phyloP scores from a whole-genome alignment of 2,113 vertebrate species.

The Lampris megalopsis region DNA sequence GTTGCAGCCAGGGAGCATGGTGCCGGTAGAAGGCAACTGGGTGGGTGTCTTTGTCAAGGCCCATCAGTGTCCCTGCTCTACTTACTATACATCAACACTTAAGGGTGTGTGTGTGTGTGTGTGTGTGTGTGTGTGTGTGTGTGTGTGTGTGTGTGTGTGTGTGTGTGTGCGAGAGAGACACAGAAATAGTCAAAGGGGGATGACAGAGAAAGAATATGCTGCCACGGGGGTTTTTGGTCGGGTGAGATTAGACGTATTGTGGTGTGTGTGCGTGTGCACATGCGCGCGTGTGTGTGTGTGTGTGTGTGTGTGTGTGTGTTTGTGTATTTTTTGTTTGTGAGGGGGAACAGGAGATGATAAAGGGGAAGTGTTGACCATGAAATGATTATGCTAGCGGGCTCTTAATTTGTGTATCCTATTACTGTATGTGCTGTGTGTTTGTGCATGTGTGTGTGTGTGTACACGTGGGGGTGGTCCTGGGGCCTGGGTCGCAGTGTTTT shows the following conservation, averaged over 20 bases:
- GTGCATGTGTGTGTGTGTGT: slow-evolving; percentile 13
- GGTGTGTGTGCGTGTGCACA: slow-evolving; percentile 14
- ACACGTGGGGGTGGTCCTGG: slow-evolving; percentile 38
- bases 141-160: slow-evolving; percentile 4
- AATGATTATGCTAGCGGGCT: slow-evolving; percentile 20
- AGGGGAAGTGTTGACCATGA: background rate
- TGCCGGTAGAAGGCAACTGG: slow-evolving; percentile 56
- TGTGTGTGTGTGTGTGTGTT: background rate
- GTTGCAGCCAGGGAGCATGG: slow-evolving; percentile 66
- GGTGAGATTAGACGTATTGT: slow-evolving; percentile 41
- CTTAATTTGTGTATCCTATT: slow-evolving; percentile 49
- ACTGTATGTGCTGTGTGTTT: slow-evolving; percentile 22
- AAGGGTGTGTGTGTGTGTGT: slow-evolving; percentile 45
- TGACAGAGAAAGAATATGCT: slow-evolving; percentile 66
- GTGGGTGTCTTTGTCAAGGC: slow-evolving; percentile 80
- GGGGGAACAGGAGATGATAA: background rate
- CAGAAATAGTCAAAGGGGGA: slow-evolving; percentile 29
- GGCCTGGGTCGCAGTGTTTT: slow-evolving; percentile 62
- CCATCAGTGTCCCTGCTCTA: slow-evolving; percentile 80
- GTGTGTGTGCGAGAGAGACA: slow-evolving; percentile 9
- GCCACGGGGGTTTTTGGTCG: slow-evolving; percentile 69
- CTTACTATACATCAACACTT: slow-evolving; percentile 73
- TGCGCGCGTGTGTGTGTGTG: slow-evolving; percentile 7
- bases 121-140: slow-evolving; percentile 6
- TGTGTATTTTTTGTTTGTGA: background rate